Conservation (phyloP, 1,140 invertebrate genomes). For the Ectropis grisescens region DNA sequence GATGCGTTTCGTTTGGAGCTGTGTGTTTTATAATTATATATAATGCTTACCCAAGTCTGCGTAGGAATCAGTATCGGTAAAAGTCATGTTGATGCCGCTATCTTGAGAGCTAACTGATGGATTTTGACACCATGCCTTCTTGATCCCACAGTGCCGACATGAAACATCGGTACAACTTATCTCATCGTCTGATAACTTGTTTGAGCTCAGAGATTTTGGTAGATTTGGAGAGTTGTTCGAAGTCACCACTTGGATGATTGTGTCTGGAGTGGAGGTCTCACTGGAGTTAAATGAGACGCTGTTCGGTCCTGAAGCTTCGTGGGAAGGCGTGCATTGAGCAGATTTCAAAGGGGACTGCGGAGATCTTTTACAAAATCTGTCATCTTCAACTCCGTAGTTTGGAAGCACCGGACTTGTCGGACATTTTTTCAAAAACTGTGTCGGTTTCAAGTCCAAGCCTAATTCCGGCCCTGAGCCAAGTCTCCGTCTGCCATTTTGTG, state of each 20-base stretch:
- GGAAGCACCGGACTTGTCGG: conserved; percentile 60
- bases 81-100: conserved; percentile 81
- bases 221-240: conserved; percentile 47
- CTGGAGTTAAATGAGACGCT: conserved; percentile 67
- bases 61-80: conserved; percentile 76
- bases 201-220: conserved; percentile 61
- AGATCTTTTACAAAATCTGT: conserved; percentile 28
- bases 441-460: conserved; percentile 41
- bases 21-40: too few relatives aligned
- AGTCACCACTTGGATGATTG: conserved; percentile 62
- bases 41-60: conserved; percentile 54
- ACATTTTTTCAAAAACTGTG: conserved; percentile 51
- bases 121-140: conserved; percentile 73
- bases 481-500: conserved; percentile 44
- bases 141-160: conserved; percentile 65
- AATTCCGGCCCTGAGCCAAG: conserved; percentile 59
- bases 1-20: too few relatives aligned
- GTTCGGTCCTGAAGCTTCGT: conserved; percentile 54
- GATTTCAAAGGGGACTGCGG: conserved; percentile 56
- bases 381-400: conserved; percentile 33
- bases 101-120: conserved; percentile 81
- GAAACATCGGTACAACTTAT: conserved; percentile 40
- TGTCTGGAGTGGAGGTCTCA: conserved; percentile 66
- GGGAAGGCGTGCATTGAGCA: conserved; percentile 51
- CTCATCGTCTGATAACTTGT: conserved; percentile 70